Evolutionary conservation across 2,797 vertebrate species (phyloP).

Genomic region (Cyprinella venusta): DNA sequence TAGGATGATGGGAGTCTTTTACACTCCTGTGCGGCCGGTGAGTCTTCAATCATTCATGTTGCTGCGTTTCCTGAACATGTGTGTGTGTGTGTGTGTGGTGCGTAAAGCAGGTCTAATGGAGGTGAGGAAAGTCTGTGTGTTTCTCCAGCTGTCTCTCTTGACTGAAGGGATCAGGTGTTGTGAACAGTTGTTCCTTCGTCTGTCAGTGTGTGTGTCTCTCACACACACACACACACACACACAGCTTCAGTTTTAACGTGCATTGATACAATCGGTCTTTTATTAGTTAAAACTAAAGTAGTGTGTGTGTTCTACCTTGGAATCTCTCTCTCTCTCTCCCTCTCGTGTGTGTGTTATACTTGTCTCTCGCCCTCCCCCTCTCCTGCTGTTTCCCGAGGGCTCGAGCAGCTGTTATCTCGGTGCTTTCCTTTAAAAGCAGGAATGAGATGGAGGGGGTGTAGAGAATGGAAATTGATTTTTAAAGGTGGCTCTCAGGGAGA

Average conservation of each 20-base stretch:
- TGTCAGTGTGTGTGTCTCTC: constrained; percentile 33
- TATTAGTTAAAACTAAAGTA: constrained; percentile 9
- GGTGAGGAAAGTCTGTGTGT: constrained; percentile 42
- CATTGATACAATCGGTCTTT: background rate
- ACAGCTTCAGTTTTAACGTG: background rate
- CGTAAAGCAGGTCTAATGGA: background rate
- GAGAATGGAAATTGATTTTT: constrained; percentile 70
- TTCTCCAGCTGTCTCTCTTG: constrained; percentile 77
- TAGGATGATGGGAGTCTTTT: constrained; percentile 85
- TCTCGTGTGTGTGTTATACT: background rate
- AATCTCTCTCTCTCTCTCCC: background rate
- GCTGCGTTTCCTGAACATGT: constrained; percentile 1
- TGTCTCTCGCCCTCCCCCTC: constrained; percentile 64
- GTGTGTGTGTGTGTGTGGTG: background rate
- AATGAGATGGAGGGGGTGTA: constrained; percentile 65
- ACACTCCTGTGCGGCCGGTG: constrained; percentile 81
- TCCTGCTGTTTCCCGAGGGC: constrained; percentile 67
- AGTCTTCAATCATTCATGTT: constrained; percentile 60
- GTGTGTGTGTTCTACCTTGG: background rate
- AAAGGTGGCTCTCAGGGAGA: constrained; percentile 65
- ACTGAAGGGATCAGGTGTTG: constrained; percentile 77
- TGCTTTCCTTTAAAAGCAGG: constrained; percentile 80
- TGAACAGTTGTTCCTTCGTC: constrained; percentile 69
- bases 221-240: constrained; percentile 32
- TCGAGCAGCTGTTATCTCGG: constrained; percentile 83